Conservation (phyloP, 2,113 vertebrate genomes). For the Pygoscelis antarcticus region DNA sequence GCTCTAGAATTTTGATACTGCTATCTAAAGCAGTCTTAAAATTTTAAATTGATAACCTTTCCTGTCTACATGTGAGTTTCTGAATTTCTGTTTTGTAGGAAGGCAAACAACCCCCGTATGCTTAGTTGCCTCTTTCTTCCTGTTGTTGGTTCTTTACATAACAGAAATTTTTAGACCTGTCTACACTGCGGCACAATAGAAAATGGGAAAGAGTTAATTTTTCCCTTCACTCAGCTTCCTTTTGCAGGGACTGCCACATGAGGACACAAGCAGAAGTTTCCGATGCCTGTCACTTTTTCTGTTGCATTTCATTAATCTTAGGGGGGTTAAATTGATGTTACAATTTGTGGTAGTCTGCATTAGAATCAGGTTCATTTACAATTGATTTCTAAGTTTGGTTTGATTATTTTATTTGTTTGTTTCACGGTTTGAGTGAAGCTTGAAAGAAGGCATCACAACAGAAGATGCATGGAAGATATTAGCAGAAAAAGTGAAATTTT, state of each 20-base stretch:
- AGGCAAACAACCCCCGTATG: fast-evolving
- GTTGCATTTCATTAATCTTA: background rate
- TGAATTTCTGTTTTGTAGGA: background rate
- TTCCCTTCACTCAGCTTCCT: background rate
- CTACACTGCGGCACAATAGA: background rate
- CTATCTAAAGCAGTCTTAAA: background rate
- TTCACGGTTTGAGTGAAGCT: background rate
- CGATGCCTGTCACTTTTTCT: background rate
- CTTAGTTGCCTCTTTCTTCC: background rate
- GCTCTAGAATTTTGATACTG: background rate
- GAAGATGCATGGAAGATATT: background rate
- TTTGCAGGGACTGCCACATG: background rate
- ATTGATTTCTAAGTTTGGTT: background rate
- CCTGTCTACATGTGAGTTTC: background rate
- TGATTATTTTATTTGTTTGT: background rate
- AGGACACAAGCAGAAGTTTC: background rate
- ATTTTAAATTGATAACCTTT: background rate
- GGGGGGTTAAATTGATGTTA: background rate
- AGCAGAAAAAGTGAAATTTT: background rate
- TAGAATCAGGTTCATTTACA: background rate
- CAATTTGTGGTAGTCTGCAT: background rate
- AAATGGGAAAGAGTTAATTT: background rate
- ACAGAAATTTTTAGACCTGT: background rate
- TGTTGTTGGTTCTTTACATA: background rate
- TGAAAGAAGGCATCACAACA: background rate